A percentile compares a stretch with the other conserved stretches of the same genome.
Evolutionary conservation across 2,113 vertebrate species (phyloP).

Genomic region (Colistium nudipinnis): DNA sequence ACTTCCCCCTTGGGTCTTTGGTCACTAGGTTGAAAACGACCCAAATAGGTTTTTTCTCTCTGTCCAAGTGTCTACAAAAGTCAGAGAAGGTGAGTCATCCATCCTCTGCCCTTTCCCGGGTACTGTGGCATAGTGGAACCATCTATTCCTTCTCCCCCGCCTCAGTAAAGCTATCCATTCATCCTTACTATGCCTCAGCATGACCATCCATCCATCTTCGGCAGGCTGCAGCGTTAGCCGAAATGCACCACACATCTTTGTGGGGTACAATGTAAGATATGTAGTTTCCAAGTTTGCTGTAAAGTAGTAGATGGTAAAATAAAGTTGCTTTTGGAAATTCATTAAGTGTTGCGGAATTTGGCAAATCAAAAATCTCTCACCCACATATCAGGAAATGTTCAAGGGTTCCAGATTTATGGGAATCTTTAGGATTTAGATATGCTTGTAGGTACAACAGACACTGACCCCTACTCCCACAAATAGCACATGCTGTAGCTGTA

Average conservation of each 20-base stretch:
- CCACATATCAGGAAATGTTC: not conserved
- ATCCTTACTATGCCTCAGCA: slow-evolving; percentile 39
- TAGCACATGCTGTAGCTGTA: not conserved
- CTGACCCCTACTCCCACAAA: not conserved
- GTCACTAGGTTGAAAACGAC: slow-evolving; percentile 18
- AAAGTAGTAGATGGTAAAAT: not conserved
- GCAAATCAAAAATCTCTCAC: not conserved
- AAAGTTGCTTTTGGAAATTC: not conserved
- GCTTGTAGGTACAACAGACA: not conserved
- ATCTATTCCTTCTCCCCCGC: slow-evolving; percentile 37
- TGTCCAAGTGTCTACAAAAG: slow-evolving; percentile 42
- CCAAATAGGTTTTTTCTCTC: slow-evolving; percentile 38
- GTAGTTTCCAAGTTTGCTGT: not conserved
- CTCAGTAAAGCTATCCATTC: slow-evolving; percentile 42
- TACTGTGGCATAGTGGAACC: slow-evolving; percentile 18
- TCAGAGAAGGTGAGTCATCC: slow-evolving; percentile 53
- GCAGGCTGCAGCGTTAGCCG: slow-evolving; percentile 39
- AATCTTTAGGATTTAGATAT: not conserved
- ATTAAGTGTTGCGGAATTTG: not conserved
- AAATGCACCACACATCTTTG: slow-evolving; percentile 23
- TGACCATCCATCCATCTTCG: slow-evolving; percentile 46
- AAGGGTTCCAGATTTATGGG: not conserved
- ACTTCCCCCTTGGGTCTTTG: slow-evolving; percentile 5
- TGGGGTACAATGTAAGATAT: slow-evolving; percentile 1
- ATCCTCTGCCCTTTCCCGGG: slow-evolving; percentile 46